Evolutionary conservation across 1,140 invertebrate species (phyloP).

Genomic region (Drosophila mauritiana): DNA sequence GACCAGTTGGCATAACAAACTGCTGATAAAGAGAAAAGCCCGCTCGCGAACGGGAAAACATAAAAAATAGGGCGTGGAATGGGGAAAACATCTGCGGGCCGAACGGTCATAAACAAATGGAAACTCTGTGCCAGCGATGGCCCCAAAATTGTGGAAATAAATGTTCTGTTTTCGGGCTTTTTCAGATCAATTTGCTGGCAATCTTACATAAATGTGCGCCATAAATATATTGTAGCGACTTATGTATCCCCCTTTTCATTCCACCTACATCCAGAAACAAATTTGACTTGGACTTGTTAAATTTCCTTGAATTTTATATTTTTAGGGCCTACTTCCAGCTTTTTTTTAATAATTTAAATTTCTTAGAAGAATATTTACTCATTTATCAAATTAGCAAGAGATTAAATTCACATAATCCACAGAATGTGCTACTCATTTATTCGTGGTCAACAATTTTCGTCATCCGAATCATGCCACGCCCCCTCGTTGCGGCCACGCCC

Average conservation of each 20-base stretch:
- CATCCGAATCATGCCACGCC: background rate
- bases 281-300: no score
- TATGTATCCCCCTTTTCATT: slow-evolving; percentile 2
- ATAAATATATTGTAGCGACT: slow-evolving; percentile 1
- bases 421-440: background rate
- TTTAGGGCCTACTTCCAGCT: no score
- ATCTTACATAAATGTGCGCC: slow-evolving; percentile 26
- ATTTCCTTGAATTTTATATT: no score
- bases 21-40: slow-evolving; percentile 74
- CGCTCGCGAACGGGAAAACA: slow-evolving; percentile 57
- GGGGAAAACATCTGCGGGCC: slow-evolving; percentile 52
- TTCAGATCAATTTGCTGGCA: slow-evolving; percentile 16
- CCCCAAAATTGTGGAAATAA: slow-evolving; percentile 62
- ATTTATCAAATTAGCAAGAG: no score
- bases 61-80: slow-evolving; percentile 28
- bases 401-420: background rate
- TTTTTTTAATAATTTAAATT: no score
- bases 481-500: slow-evolving; percentile 28
- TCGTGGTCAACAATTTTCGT: slow-evolving; percentile 9
- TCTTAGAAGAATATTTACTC: no score
- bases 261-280: background rate
- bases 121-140: slow-evolving; percentile 24
- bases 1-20: slow-evolving; percentile 63
- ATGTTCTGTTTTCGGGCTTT: slow-evolving; percentile 33
- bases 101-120: slow-evolving; percentile 50